Percentiles rank a stretch among this genome's conserved stretches.
Evolutionary conservation across 1,140 invertebrate species (phyloP).

Genomic region (Leptinotarsa defecta): DNA sequence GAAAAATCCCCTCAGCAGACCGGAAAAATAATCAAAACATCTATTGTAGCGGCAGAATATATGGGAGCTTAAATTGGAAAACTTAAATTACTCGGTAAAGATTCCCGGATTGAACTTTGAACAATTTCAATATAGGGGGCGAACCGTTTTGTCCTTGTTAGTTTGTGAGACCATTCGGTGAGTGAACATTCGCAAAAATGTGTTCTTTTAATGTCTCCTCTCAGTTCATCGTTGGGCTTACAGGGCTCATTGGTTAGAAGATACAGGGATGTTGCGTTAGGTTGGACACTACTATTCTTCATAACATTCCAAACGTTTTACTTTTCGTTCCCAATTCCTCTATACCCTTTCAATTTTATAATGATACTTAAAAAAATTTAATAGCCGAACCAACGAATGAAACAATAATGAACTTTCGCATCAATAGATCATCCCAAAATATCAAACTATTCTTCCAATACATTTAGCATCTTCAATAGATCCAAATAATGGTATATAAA

Average conservation of each 20-base stretch:
- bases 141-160: constrained; percentile 13
- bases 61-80: constrained; percentile 16
- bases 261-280: not conserved
- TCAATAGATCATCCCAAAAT: no score
- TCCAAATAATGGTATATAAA: no score
- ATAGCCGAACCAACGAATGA: no score
- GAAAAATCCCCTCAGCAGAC: constrained; percentile 13
- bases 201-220: not conserved
- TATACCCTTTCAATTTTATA: no score
- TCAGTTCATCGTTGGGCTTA: not conserved
- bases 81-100: constrained; percentile 16
- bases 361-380: no score
- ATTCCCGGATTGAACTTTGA: not conserved
- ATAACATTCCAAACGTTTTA: no score
- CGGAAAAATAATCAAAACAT: constrained; percentile 17
- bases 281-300: no score
- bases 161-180: constrained; percentile 1
- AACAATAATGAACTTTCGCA: no score
- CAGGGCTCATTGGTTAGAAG: not conserved
- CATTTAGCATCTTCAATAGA: no score
- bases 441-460: no score
- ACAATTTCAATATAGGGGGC: constrained; percentile 15
- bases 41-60: constrained; percentile 17
- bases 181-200: not conserved
- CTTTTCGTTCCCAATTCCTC: no score